Base-by-base conservation (phyloP, 2,888 invertebrate genomes). In the Tyria jacobaeae region DNA sequence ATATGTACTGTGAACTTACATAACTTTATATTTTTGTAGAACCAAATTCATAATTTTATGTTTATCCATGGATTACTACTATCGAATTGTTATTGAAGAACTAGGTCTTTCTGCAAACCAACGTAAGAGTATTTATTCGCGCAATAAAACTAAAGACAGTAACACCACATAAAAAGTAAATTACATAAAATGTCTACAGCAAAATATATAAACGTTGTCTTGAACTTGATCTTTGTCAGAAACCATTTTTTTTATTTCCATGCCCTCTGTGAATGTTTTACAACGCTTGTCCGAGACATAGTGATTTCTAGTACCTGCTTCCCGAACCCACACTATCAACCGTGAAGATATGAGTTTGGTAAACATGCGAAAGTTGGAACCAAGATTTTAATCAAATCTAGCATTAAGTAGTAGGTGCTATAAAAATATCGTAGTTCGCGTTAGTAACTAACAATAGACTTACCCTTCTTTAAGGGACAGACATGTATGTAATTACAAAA, bases 261-360 rank as follows among this genome's bases (percentile, higher is more conserved):
- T 79, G 76, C 83, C 82, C 84, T 84, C 77, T 80, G 81, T 83
- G 84, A 83, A 81, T 81, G 81, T 79, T 78, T 78, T 81, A 81
- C 77, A 80, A 82, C 76, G 82, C 79, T 83, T 76, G 86, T 84
- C 83, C 82, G 78, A 78, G 68, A 69, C 77, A 78, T 83, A 82
- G 83, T 85, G 86, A 86, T 87, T 85, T 86, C 82, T 84, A 75
- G 80, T 81, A 83, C 73, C 76, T 85, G 84, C 85, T 80, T 82
- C n/a, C 31, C 53, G 60, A 37, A 80, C 78, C 69, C 66, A 62
- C 54, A 65, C 66, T 69, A 68, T 73, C 65, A 57, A 67, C 67
- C 78, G 71, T 73, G 68, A 73, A 73, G 66, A 63, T 64, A 55
- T 52, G 27, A 47, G 51, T 55, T 37, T 52, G 56, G 75, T 31